Conservation (phyloP, 2,888 invertebrate species). For the Agrochola circellaris region DNA sequence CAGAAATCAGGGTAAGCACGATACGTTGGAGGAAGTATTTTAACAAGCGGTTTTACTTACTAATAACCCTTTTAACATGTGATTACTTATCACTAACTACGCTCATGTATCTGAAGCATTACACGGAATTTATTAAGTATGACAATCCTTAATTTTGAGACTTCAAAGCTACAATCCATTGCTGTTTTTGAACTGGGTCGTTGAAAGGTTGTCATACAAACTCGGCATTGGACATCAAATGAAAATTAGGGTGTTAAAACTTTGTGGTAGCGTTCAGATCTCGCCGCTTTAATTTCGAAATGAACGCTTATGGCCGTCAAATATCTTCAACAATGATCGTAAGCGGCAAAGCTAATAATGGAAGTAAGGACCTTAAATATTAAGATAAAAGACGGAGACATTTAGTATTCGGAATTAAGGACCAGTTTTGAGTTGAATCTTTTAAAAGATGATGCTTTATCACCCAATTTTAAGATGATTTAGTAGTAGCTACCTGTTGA, state of each 20-base stretch:
- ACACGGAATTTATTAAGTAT: conserved; percentile 12
- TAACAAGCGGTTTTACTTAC: conserved; percentile 70
- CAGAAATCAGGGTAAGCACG: conserved; percentile 68
- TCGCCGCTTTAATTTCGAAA: conserved; percentile 30
- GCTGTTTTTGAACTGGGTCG: not conserved
- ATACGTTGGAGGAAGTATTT: conserved; percentile 68
- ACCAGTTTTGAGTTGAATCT: conserved; percentile 3
- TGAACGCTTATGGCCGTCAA: conserved; percentile 25
- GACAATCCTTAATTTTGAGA: conserved; percentile 7
- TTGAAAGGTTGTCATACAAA: not conserved
- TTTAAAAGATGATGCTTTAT: conserved; percentile 8
- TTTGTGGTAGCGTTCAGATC: conserved; percentile 21
- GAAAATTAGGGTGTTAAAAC: not conserved
- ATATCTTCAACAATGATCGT: conserved; percentile 31
- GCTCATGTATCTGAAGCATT: conserved; percentile 32
- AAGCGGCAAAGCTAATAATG: conserved; percentile 29
- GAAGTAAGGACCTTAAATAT: conserved; percentile 29
- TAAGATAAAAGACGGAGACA: conserved; percentile 20
- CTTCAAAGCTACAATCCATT: conserved; percentile 7
- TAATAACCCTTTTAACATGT: conserved; percentile 69
- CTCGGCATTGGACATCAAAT: not conserved
- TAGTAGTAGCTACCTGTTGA: not conserved
- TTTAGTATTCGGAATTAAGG: conserved; percentile 26
- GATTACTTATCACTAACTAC: conserved; percentile 65
- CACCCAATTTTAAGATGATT: conserved; percentile 2